Percentiles rank a stretch among this genome's conserved stretches.
These are phyloP conservation scores for Podilymbus podiceps DNA, from an alignment of 2,113 vertebrate species.

Conservation along the genomic window DNA sequence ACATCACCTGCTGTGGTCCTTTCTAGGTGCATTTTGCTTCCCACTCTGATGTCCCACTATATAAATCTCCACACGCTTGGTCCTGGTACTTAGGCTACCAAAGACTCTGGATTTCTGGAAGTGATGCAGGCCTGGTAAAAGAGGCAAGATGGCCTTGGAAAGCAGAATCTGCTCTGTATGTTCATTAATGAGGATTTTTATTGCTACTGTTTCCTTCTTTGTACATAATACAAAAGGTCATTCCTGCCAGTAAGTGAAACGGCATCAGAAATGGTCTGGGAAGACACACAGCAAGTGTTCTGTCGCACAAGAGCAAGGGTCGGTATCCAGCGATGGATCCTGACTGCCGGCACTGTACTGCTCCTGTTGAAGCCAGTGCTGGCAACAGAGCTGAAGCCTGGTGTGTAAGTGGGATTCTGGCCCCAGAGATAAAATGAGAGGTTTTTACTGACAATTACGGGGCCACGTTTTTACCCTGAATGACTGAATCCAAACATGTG, in stretches of 20 bases:
- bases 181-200: neutral
- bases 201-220: neutral
- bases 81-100: neutral
- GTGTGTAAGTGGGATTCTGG: neutral
- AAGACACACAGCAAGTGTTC: rapidly evolving
- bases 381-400: neutral
- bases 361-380: neutral
- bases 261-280: neutral
- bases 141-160: neutral
- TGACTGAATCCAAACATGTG: neutral
- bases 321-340: neutral
- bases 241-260: neutral
- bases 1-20: neutral
- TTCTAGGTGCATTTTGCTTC: neutral
- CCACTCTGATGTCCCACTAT: neutral
- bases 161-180: neutral
- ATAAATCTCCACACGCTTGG: neutral
- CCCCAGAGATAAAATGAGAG: neutral
- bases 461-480: neutral
- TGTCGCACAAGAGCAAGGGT: rapidly evolving
- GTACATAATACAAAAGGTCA: neutral
- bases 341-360: rapidly evolving
- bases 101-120: neutral
- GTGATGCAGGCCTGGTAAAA: neutral
- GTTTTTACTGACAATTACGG: neutral